Conservation (phyloP, 2,113 vertebrate species). For the Eublepharis macularius region DNA sequence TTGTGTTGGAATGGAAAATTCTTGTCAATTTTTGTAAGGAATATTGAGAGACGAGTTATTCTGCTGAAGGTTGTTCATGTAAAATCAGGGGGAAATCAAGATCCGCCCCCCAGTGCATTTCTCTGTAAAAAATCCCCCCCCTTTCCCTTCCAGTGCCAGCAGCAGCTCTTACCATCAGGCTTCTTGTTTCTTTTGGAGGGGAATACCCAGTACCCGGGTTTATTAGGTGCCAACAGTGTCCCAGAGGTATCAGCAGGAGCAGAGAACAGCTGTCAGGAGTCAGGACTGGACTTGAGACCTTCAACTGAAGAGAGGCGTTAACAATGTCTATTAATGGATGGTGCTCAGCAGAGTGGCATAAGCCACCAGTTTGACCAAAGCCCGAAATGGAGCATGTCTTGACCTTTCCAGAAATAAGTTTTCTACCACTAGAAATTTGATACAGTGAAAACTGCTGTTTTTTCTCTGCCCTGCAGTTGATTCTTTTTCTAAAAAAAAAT, state of each 20-base stretch:
- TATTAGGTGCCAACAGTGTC: constrained; percentile 7
- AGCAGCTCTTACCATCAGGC: neutral
- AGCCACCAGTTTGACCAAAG: neutral
- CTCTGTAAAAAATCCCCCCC: neutral
- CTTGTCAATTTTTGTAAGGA: neutral
- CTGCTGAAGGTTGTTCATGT: neutral
- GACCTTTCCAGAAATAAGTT: neutral
- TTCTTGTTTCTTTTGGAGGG: neutral
- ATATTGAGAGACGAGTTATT: neutral
- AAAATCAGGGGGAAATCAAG: neutral
- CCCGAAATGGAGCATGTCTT: neutral
- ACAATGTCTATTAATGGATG: neutral
- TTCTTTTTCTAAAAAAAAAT: no score
- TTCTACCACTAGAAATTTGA: neutral
- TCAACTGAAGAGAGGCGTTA: neutral
- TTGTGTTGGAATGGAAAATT: neutral
- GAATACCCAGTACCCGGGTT: neutral
- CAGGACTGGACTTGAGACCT: neutral
- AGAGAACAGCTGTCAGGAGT: neutral
- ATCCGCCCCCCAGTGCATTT: neutral
- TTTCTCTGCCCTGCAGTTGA: no score
- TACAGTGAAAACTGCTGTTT: neutral
- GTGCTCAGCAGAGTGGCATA: neutral
- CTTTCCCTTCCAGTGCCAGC: no score
- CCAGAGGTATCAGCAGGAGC: neutral